These are phyloP conservation scores for Styela plicata DNA, from an alignment of 23 tunicate species.

Conservation along the genomic window DNA sequence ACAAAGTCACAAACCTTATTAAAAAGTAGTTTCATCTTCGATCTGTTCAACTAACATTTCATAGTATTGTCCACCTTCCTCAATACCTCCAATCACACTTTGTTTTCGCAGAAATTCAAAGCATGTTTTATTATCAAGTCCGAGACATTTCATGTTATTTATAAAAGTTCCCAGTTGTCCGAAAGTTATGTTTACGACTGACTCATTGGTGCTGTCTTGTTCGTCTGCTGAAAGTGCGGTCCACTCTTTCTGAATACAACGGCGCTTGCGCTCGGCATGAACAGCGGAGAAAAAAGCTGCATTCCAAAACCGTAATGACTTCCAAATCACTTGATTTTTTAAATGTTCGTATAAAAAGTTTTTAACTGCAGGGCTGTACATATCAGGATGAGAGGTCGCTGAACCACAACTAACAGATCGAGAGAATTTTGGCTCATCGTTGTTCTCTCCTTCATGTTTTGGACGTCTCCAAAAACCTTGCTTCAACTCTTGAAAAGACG, in stretches of 20 bases:
- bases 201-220: conserved; percentile 51
- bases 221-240: conserved; percentile 51
- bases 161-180: conserved; percentile 82
- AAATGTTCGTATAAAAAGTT: conserved; percentile 59
- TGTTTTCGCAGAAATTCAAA: conserved; percentile 75
- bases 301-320: conserved; percentile 87
- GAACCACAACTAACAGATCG: conserved; percentile 17
- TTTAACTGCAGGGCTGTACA: conserved; percentile 13
- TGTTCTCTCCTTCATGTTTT: background rate
- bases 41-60: conserved; percentile 31
- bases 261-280: conserved; percentile 45
- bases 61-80: conserved; percentile 20
- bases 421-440: conserved; percentile 6
- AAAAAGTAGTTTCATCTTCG: conserved; percentile 31
- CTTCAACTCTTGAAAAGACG: conserved; percentile 19
- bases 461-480: background rate
- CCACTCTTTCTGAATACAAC: conserved; percentile 46
- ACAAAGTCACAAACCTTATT: too few species aligned
- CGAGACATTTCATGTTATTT: conserved; percentile 84
- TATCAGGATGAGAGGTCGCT: conserved; percentile 10
- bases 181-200: conserved; percentile 63
- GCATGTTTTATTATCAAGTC: conserved; percentile 66
- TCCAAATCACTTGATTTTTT: conserved; percentile 69
- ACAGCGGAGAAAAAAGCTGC: conserved; percentile 91
- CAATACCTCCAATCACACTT: conserved; percentile 59